Base-by-base conservation (phyloP, 2,797 vertebrate species). In the Leptoclinus maculatus region DNA sequence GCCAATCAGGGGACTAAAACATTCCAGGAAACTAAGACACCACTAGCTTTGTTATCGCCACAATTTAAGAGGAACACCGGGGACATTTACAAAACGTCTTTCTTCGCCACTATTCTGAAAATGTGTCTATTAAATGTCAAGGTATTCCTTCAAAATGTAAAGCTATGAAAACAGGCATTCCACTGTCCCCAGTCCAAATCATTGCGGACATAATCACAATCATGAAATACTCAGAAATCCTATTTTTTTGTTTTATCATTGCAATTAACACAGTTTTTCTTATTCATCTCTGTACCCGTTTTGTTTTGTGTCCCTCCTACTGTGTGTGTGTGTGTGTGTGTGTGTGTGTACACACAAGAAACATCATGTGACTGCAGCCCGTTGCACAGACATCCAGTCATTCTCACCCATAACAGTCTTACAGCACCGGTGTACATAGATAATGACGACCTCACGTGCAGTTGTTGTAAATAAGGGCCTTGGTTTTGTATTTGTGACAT, bases 391-490 rank as follows among this genome's bases (percentile, higher is more conserved):
- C 45, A 57, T 19, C 53, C 63, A 6, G 36, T 66, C 81, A 69
- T 79, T 80, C 69, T 73, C 73, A 80, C 27, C 63, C 41, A 27
- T 17, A 56, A 39, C 69, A 74, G 79, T 82, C 79, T 69, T 45
- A 84, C 78, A 53, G 71, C 83, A 81, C 79, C 78, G 8, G 41
- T 93, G 92, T 93, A 92, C 83, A 92, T 89, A 93, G 84, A 69
- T 47, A 54, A 82, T 49, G 66, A 83, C 78, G 78, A 75, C 77
- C 23, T 80, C 45, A 83, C 85, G 83, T 86, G 82, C 84, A 84
- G 74, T 87, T 91, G 84, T 93, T 92, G 91, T 93, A 92, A 92
- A 93, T 92, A 92, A 78, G 72, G 87, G 85, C 82, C 83, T 81
- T 75, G 78, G 80, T 91, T 88, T 90, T 90, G 82, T 90, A 89